Evolutionary conservation across 2,888 invertebrate species (phyloP).

Genomic region (Cylindroiulus punctatus): DNA sequence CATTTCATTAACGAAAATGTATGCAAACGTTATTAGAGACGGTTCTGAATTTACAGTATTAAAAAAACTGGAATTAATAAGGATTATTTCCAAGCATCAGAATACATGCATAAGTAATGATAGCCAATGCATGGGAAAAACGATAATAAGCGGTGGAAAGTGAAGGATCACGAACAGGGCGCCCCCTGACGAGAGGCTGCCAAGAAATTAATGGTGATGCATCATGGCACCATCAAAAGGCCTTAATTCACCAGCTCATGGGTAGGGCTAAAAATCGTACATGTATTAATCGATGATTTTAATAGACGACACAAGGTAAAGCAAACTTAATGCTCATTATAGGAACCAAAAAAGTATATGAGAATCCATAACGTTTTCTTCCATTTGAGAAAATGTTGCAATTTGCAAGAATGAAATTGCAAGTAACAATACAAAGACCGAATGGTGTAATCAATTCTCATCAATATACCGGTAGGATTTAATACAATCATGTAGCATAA

Average conservation of each 20-base stretch:
- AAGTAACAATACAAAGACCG: no score
- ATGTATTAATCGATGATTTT: not conserved
- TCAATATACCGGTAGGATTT: no score
- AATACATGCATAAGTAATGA: slow-evolving; percentile 43
- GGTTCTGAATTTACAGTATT: slow-evolving; percentile 24
- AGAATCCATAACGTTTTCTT: no score
- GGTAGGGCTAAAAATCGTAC: no score
- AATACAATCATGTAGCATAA: no score
- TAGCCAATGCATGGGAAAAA: not conserved
- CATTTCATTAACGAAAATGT: slow-evolving; percentile 37
- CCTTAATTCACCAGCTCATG: not conserved
- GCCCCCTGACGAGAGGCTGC: not conserved
- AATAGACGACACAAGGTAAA: not conserved
- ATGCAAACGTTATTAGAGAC: slow-evolving; percentile 35
- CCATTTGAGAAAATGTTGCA: no score
- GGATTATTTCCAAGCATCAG: slow-evolving; percentile 39
- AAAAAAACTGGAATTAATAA: slow-evolving; percentile 45
- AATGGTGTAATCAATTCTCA: no score
- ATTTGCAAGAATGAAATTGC: no score
- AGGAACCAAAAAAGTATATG: no score
- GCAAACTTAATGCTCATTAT: no score
- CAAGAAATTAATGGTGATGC: not conserved
- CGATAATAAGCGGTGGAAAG: slow-evolving; percentile 16
- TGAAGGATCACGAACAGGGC: not conserved
- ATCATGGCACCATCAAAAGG: not conserved